Conservation (phyloP, 2,797 vertebrate species). For the Chiloscyllium punctatum region DNA sequence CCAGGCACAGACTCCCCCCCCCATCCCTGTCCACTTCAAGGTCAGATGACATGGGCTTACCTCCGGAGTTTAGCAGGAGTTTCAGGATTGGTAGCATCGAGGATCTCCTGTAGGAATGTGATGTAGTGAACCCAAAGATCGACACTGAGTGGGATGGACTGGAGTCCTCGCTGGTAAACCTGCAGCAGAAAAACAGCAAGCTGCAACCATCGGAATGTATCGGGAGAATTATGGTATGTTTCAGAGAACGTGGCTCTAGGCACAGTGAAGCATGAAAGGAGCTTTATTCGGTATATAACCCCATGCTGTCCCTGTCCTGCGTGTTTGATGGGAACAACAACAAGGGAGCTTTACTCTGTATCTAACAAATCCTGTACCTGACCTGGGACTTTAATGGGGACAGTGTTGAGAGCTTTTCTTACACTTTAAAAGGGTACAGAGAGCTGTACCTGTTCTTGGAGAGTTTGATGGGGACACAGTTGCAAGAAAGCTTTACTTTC, state of each 20-base stretch:
- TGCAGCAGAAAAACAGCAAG: constrained; percentile 42
- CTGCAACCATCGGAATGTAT: neutral
- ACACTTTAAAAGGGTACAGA: no score
- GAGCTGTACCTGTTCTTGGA: no score
- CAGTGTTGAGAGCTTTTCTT: no score
- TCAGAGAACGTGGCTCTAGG: neutral
- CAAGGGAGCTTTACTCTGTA: neutral
- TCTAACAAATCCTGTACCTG: no score
- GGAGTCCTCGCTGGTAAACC: constrained; percentile 70
- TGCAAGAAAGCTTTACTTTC: no score
- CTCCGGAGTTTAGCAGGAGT: constrained; percentile 63
- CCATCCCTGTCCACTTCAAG: neutral
- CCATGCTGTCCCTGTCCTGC: no score
- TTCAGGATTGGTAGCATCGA: constrained; percentile 68
- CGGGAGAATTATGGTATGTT: neutral
- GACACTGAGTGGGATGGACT: constrained; percentile 70
- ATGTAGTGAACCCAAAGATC: constrained; percentile 81
- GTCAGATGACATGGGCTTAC: constrained; percentile 46
- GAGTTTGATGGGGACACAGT: no score
- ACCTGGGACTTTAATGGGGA: no score
- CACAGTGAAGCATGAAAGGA: neutral
- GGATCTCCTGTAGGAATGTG: constrained; percentile 65
- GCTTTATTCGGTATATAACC: neutral
- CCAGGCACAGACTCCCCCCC: no score
- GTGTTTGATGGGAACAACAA: no score